These are phyloP conservation scores for Cotesia vestalis DNA, from an alignment of 1,140 invertebrate genomes.

Conservation along the genomic window DNA sequence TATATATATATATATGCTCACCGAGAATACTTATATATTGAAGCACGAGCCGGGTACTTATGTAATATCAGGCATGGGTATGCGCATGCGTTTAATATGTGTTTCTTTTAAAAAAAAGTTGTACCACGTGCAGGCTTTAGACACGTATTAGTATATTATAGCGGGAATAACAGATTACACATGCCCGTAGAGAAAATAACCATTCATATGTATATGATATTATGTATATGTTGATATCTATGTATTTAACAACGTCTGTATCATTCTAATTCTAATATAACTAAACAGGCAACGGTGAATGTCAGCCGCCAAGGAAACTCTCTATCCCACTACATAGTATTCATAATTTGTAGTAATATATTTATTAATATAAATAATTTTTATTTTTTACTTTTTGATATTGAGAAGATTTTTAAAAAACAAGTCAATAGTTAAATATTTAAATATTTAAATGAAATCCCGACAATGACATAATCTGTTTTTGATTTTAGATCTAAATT, in stretches of 20 bases:
- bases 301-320: constrained; percentile 43
- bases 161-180: constrained; percentile 2
- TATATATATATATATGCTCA: constrained; percentile 3
- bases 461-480: too few species aligned
- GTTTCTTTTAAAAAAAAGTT: not conserved
- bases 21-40: not conserved
- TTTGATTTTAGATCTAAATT: too few species aligned
- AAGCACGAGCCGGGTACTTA: constrained; percentile 20
- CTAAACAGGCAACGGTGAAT: constrained; percentile 40
- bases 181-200: not conserved
- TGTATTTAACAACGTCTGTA: too few species aligned
- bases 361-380: not conserved
- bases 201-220: not conserved
- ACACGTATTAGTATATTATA: constrained; percentile 7
- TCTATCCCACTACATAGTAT: not conserved
- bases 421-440: too few species aligned
- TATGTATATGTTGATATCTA: not conserved
- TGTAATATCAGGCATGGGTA: constrained; percentile 19
- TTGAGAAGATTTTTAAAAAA: too few species aligned
- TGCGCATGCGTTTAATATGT: constrained; percentile 12
- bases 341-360: not conserved
- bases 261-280: too few species aligned
- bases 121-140: constrained; percentile 17
- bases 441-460: too few species aligned
- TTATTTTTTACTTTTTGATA: too few species aligned